Evolutionary conservation across 2,113 vertebrate species (phyloP).

Genomic region (Vireo altiloquus): DNA sequence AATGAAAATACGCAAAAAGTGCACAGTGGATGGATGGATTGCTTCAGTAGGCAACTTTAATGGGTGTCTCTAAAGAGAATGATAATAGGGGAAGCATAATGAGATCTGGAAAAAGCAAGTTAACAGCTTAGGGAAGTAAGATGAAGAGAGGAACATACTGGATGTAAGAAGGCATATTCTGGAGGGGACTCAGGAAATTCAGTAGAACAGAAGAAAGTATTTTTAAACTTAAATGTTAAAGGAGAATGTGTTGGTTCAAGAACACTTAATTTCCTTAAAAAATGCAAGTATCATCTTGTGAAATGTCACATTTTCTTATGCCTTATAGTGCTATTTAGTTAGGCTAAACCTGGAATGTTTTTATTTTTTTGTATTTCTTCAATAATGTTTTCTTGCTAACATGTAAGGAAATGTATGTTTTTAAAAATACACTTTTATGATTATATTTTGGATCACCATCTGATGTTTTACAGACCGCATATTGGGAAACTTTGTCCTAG

Average conservation of each 20-base stretch:
- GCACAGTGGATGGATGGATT: background rate
- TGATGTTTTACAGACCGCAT: background rate
- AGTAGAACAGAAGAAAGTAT: background rate
- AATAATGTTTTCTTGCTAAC: background rate
- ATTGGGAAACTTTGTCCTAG: slow-evolving; percentile 24
- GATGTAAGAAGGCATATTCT: background rate
- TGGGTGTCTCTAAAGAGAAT: background rate
- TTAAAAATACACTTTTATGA: slow-evolving; percentile 4
- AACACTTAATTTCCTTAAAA: background rate
- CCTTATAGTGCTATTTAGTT: background rate
- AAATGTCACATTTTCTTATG: background rate
- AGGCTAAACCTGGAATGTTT: background rate
- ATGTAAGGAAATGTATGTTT: background rate
- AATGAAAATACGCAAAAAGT: background rate
- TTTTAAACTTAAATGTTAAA: background rate
- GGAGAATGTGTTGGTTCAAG: background rate
- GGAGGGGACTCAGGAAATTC: background rate
- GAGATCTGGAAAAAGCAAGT: background rate
- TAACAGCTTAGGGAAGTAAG: background rate
- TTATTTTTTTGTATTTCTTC: background rate
- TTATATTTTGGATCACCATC: background rate
- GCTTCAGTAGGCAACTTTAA: background rate
- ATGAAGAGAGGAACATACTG: background rate
- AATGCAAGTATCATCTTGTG: background rate
- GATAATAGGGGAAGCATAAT: background rate